These are phyloP conservation scores for Stegodyphus dumicola DNA, from an alignment of 1,140 invertebrate genomes.

Conservation along the genomic window DNA sequence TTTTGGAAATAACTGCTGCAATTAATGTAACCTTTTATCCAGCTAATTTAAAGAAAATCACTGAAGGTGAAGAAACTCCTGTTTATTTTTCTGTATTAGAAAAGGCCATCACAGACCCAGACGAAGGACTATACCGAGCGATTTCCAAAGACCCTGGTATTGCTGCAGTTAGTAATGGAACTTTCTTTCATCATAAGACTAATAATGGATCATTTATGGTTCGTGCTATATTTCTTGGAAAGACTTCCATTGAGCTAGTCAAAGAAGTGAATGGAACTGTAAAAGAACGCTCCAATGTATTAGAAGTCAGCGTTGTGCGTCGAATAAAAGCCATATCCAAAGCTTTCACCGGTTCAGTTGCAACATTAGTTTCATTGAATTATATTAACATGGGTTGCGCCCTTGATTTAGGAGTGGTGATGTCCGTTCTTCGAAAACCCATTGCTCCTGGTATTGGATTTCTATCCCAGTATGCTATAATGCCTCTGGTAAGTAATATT, in stretches of 20 bases:
- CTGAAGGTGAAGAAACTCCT: constrained; percentile 28
- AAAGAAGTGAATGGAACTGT: constrained; percentile 31
- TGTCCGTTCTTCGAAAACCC: constrained; percentile 78
- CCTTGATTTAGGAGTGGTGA: constrained; percentile 80
- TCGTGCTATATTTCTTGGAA: constrained; percentile 76
- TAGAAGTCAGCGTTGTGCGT: constrained; percentile 54
- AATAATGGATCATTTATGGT: constrained; percentile 69
- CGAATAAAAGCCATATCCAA: constrained; percentile 31
- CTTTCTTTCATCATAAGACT: constrained; percentile 16
- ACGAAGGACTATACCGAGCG: constrained; percentile 26
- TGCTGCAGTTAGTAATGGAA: constrained; percentile 29
- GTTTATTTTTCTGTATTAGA: constrained; percentile 45
- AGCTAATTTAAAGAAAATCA: constrained; percentile 28
- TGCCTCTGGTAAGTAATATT: constrained; percentile 82
- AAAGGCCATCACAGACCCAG: not conserved
- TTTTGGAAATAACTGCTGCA: constrained; percentile 60
- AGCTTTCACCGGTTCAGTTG: constrained; percentile 73
- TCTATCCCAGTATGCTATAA: constrained; percentile 84
- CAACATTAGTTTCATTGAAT: constrained; percentile 82
- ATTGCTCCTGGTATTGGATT: constrained; percentile 88
- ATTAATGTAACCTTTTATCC: constrained; percentile 60
- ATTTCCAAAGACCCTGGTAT: constrained; percentile 40
- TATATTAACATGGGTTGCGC: constrained; percentile 96
- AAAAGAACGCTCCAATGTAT: constrained; percentile 21
- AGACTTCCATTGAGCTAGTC: constrained; percentile 67